Evolutionary conservation across 2,113 vertebrate genomes (phyloP), one percentile per base, ranked within the genome.

Genomic region (Syngnathus floridae): DNA sequence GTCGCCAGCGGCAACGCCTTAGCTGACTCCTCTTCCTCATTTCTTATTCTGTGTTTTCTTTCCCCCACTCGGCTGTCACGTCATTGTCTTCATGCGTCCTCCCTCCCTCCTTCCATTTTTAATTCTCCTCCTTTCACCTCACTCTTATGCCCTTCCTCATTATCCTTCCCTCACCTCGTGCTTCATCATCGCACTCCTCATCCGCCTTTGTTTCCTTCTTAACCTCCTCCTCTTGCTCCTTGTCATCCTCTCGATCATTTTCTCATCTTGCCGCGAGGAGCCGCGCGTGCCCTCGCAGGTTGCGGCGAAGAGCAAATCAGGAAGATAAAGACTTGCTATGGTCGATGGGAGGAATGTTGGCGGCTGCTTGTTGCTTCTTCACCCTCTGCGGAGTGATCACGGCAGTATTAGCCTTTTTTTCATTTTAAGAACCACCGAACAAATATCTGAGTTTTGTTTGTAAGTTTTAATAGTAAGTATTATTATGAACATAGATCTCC

Each of bases 1-100:
- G 65, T 57, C 2, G 78, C 81, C 81, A 37, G 22, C 4, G 81
- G 84, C 81, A 38, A 14, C 45, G 74, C 77, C 68, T 72, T 70
- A 73, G 64, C 71, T 70, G 73, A 60, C 65, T 65, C 45, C 65
- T 74, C 77, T 10, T 61, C 75, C 66, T 81, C 69, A 64, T 75
- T 68, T 74, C 61, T 38, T 57, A 51, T 43, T 40, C 57, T 19
- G 43, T 65, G 38, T 46, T 17, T 38, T 31, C 5, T 7, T 62
- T 67, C 35, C 35, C 31, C 26, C 17, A 19, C 55, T 57, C 35
- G 35, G 55, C 55, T 58, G 57, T 22, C 58, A 26, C 58, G 37
- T 9, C 38, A 41, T 43, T 61, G 22, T 61, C 52, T 73, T 61
- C 70, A 76, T 82, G 58, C 63, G 70, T 64, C 48, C 57, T 64